A percentile compares a stretch with the other conserved stretches of the same genome.
These are phyloP conservation scores for Salarias fasciatus DNA, from an alignment of 2,797 vertebrate genomes.

Conservation along the genomic window DNA sequence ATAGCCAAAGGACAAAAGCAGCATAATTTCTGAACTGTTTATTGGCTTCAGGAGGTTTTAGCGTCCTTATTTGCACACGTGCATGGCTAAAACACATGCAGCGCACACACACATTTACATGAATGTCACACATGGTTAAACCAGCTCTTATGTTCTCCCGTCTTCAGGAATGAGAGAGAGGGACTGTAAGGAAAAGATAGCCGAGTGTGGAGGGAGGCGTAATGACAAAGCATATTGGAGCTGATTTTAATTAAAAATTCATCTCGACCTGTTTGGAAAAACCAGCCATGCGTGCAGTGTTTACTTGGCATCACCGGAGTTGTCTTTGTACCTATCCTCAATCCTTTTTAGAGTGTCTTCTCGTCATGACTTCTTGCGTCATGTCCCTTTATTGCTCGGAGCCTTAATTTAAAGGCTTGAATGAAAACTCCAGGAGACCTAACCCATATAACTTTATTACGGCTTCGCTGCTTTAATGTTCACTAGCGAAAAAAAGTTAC, in stretches of 20 bases:
- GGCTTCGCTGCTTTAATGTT: constrained; percentile 56
- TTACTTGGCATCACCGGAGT: constrained; percentile 49
- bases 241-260: constrained; percentile 47
- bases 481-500: constrained; percentile 56
- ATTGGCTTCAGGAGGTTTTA: constrained; percentile 26
- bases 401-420: constrained; percentile 60
- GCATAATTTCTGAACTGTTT: constrained; percentile 22
- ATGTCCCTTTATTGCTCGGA: constrained; percentile 49
- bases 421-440: constrained; percentile 58
- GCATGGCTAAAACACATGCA: constrained; percentile 6
- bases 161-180: constrained; percentile 19
- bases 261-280: constrained; percentile 51
- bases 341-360: constrained; percentile 30
- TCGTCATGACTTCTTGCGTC: constrained; percentile 42
- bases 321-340: constrained; percentile 26
- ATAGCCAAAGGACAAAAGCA: constrained; percentile 31
- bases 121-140: constrained; percentile 22
- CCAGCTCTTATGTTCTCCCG: constrained; percentile 19
- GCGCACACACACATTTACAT: constrained; percentile 23
- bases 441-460: constrained; percentile 64
- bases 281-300: constrained; percentile 51
- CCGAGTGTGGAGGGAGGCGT: constrained; percentile 7
- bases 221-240: constrained; percentile 25
- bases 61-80: constrained; percentile 41
- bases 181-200: constrained; percentile 15